phyloP scores from a whole-genome alignment of 2,888 invertebrate species.

The Mythimna albipuncta region DNA sequence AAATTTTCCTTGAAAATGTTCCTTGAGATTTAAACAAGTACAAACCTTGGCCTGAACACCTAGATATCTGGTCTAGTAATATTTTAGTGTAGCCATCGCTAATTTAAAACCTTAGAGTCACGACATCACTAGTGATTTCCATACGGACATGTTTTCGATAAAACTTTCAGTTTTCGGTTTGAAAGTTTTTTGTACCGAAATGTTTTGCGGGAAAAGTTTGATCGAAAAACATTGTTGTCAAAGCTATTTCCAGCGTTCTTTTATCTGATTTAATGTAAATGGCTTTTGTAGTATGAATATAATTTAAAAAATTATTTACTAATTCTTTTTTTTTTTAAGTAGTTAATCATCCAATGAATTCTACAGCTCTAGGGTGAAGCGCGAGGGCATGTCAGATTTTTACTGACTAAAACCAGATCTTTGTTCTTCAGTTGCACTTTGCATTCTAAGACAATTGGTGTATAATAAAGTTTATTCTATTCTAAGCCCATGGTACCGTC shows the following conservation, averaged over 20 bases:
- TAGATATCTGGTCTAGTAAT: constrained; percentile 1
- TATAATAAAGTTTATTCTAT: too few species aligned
- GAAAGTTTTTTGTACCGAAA: constrained; percentile 2
- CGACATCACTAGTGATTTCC: constrained; percentile 24
- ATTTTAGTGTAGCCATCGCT: constrained; percentile 23
- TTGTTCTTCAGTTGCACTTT: too few species aligned
- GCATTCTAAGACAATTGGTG: too few species aligned
- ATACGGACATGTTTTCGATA: constrained; percentile 6
- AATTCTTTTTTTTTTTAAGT: too few species aligned
- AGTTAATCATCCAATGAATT: too few species aligned
- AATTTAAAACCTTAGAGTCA: constrained; percentile 19
- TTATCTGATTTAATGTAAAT: not conserved
- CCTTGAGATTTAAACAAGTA: not conserved
- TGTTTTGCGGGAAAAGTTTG: constrained; percentile 18
- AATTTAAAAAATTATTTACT: too few species aligned
- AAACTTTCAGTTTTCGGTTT: not conserved
- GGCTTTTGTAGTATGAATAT: not conserved
- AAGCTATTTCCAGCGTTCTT: not conserved
- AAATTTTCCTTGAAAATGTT: not conserved
- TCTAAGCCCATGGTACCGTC: too few species aligned
- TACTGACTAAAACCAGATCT: not conserved
- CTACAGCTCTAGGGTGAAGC: too few species aligned
- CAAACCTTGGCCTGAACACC: constrained; percentile 16
- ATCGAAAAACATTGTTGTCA: constrained; percentile 17
- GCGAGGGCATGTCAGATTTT: too few species aligned